Evolutionary conservation across 2,113 vertebrate species (phyloP).

Genomic region (Psittacara wagleri): DNA sequence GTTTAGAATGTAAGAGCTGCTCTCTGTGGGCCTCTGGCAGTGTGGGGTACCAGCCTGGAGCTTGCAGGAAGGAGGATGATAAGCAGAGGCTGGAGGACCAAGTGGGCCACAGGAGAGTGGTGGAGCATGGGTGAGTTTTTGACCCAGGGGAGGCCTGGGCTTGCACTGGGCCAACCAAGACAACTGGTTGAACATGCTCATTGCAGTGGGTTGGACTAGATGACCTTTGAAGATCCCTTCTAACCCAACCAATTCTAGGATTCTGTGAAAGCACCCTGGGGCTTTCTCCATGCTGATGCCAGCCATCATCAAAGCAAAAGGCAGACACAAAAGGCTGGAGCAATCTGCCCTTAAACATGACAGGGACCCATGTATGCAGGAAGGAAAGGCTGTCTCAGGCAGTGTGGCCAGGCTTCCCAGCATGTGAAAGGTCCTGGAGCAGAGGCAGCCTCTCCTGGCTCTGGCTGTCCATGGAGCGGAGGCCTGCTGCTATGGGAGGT

Average conservation of each 20-base stretch:
- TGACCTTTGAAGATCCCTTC: background rate
- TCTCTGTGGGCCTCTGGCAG: too few species aligned
- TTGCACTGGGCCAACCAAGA: background rate
- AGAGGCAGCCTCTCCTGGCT: background rate
- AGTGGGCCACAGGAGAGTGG: background rate
- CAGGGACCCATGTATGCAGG: background rate
- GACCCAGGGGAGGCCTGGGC: background rate
- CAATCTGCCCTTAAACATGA: background rate
- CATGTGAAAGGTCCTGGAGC: background rate
- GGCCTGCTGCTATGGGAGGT: background rate
- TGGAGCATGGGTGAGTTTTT: background rate
- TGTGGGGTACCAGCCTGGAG: background rate
- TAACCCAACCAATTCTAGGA: background rate
- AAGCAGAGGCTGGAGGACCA: background rate
- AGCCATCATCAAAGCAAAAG: background rate
- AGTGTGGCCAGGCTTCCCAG: too few species aligned
- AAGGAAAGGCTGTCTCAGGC: accelerated
- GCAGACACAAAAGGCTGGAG: background rate
- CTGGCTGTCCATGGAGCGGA: accelerated
- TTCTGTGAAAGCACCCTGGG: background rate
- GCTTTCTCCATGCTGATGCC: background rate
- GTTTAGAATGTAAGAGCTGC: background rate
- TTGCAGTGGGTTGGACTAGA: background rate
- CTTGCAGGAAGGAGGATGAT: background rate
- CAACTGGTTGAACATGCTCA: background rate